Base-by-base conservation (phyloP, 1,140 invertebrate genomes). In the Aphidius ervi region DNA sequence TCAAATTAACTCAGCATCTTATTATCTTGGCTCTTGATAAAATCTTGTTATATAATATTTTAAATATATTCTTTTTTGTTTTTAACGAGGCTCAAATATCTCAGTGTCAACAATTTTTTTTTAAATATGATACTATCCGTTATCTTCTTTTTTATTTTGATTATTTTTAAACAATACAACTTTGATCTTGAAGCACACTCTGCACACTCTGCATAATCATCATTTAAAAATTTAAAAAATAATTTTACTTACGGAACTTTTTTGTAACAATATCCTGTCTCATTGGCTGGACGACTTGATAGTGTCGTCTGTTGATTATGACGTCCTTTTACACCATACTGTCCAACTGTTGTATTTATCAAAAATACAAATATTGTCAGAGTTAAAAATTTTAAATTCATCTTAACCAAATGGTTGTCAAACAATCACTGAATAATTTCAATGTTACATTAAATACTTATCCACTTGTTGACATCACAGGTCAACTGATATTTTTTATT, bases 201-300 rank as follows among this genome's bases (percentile, higher is more conserved):
- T 48, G 46, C 23, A 31, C n/a, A n/a, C n/a, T n/a, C n/a, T n/a
- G n/a, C n/a, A n/a, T n/a, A 48, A 9, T 10, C 1, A 48, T 40
- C 31, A 37, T 3, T 39, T 41, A 20, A 54, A 31, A 31, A 16
- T 16, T 16, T 16, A 16, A 31, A 31, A 31, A 31, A 31, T 3
- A 31, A 31, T 31, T 58, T 46, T 63, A 73, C 75, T 77, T 64
- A 79, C 77, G 70, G 71, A 48, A 78, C 66, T 55, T 68, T 70
- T 59, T 74, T 78, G 56, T 74, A 73, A 62, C 77, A 79, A 41
- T 72, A 69, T 40, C 72, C 73, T 61, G 67, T 69, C 59, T 71
- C 68, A 8, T 62, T 65, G 1, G 69, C 42, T 40, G 57, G 57
- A 9, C 46, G 40, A 55, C n/a, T 10, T 7, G 46, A 52, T 23